Evolutionary conservation across 1,140 invertebrate genomes (phyloP), one percentile per base, ranked within the genome.

Genomic region (Drosophila auraria): DNA sequence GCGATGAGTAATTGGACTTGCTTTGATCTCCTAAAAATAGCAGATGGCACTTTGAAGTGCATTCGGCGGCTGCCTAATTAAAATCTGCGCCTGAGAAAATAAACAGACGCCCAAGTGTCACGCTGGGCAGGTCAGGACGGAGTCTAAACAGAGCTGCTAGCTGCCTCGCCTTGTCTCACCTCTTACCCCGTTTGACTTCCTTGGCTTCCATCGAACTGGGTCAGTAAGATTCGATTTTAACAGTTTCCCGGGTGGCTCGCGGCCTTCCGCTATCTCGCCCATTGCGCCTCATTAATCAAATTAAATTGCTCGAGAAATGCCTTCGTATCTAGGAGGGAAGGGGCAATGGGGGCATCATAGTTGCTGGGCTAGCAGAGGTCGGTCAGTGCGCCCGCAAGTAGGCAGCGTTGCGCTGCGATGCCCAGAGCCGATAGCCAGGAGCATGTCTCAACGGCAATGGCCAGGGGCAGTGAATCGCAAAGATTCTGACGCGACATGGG

Each of bases 1-100:
- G 74, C 86, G 70, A 82, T 86, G 86, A 86, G 86, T 90, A 89
- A 90, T 90, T 90, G 86, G 83, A 69, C 64, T 80, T 74, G 65
- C 79, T 90, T 89, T 89, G 86, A 89, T 89, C 84, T 89, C 73
- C 81, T 86, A 90, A 70, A 89, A 84, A 89, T 90, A 89, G 77
- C 30, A 17, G 17, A 58, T 63, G 54, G 59, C 82, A 79, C 82
- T 87, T 80, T 78, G 74, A 86, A 83, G 83, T 82, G 68, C 61
- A 60, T 66, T 44, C 44, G 42, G 33, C 61, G 65, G 47, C 53
- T 75, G 59, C 77, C 71, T 71, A 82, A 81, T 80, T 80, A 69
- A 80, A 80, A 80, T 53, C 44, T 70, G 56, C 44, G 60, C 27
- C 56, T 65, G 63, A 59, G 58, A 80, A 75, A 80, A 80, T 68